Evolutionary conservation across 2,113 vertebrate genomes (phyloP), one percentile per base, ranked within the genome.

Genomic region (Oreotrochilus melanogaster): DNA sequence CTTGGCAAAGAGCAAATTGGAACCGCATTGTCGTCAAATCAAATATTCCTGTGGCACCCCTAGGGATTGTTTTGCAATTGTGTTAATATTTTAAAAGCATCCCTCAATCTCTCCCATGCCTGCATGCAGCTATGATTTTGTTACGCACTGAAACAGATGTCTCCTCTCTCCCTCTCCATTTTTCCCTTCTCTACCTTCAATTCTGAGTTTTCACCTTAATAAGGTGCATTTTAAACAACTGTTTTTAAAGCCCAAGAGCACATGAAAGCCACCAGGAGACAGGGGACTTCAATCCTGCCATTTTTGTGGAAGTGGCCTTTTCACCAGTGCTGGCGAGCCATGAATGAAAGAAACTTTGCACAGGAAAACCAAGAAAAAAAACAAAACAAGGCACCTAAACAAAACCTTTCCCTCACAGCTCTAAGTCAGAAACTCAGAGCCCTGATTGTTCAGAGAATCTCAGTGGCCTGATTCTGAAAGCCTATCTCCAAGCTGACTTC

Each of bases 51-150:
- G 91, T 83, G 93, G 80, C 48, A 91, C 56, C 65, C 74, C 67
- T 65, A 79, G 70, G 95, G 87, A 91, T 67, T 94, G 76, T 60
- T 95, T 88, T 93, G 73, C 79, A 91, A 93, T 92, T 93, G 74
- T 91, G 56, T 91, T 83, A 97, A 95, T 96, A 95, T 95, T 97
- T 95, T 93, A 89, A 97, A 97, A 96, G 93, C 92, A 91, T 92
- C 67, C 85, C 93, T 95, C 93, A 79, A 95, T 96, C 95, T 96
- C 65, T 64, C 27, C 56, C 51, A 37, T 65, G 66, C 70, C 86
- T 91, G 70, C 47, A 37, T 88, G 74, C 72, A 90, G 82, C 54
- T 87, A 48, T 51, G 39, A 53, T 96, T 95, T 95, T 53, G 47
- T 93, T 91, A 88, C 0, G 1, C 31, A 57, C 31, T 78, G 65